Conservation (phyloP, 2,113 vertebrate species). For the Cyprinodon tularosa region DNA sequence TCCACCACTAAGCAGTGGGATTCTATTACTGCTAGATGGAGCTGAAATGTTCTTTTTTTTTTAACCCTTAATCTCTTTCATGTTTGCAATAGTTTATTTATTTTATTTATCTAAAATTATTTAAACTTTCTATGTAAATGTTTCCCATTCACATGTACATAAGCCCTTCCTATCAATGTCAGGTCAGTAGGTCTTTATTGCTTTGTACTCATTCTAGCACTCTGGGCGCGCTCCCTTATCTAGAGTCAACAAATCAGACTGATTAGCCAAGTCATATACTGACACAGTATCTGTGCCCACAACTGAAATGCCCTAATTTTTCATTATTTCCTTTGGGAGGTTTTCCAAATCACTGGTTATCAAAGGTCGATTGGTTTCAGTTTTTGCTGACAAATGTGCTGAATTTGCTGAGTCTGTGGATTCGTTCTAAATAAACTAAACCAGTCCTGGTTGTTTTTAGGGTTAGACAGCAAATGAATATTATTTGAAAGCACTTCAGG, state of each 20-base stretch:
- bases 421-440: not conserved
- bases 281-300: slow-evolving; percentile 22
- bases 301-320: not conserved
- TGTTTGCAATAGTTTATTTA: not conserved
- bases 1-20: no score
- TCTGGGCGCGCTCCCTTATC: slow-evolving; percentile 45
- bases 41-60: not conserved
- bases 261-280: slow-evolving; percentile 8
- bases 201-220: slow-evolving; percentile 40
- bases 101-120: not conserved
- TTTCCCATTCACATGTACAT: not conserved
- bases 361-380: not conserved
- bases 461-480: not conserved
- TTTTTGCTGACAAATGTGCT: not conserved
- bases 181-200: slow-evolving; percentile 34
- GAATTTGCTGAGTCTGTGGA: not conserved
- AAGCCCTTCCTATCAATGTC: not conserved
- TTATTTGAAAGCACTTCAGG: not conserved
- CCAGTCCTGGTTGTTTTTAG: not conserved
- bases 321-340: slow-evolving; percentile 4
- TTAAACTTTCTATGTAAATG: not conserved
- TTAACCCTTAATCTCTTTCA: not conserved
- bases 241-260: slow-evolving; percentile 47
- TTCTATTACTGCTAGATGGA: no score
- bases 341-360: not conserved